Percentiles rank a stretch among this genome's conserved stretches.
These are phyloP conservation scores for Ormyrus nitidulus DNA, from an alignment of 2,888 invertebrate genomes.

Conservation along the genomic window DNA sequence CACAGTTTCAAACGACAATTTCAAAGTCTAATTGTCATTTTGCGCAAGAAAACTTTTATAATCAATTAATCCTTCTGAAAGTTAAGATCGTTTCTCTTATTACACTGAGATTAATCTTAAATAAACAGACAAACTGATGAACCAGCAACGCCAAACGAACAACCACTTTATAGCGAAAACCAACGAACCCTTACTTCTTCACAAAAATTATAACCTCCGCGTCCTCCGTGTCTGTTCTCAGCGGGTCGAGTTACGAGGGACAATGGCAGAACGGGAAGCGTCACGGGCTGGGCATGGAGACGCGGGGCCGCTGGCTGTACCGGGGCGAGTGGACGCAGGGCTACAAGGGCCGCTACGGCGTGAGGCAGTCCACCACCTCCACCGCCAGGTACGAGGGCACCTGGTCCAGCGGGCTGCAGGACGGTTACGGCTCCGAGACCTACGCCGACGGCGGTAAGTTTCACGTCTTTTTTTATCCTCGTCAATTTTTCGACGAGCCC, in stretches of 20 bases:
- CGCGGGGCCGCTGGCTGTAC: constrained; percentile 97
- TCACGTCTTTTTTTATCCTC: neutral
- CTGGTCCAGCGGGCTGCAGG: constrained; percentile 99
- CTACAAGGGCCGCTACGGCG: constrained; percentile 98
- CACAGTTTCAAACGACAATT: no score
- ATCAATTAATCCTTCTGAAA: no score
- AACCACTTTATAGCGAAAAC: no score
- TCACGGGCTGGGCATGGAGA: constrained; percentile 98
- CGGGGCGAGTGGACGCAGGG: constrained; percentile 99
- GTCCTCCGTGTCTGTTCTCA: constrained; percentile 71
- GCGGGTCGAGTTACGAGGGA: constrained; percentile 97
- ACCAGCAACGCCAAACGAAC: no score
- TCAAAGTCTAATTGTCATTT: no score
- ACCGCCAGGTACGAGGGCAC: constrained; percentile 98
- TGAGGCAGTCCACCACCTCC: constrained; percentile 95
- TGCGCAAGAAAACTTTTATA: no score
- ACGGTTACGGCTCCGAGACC: constrained; percentile 99
- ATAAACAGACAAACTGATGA: no score
- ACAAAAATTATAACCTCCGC: no score
- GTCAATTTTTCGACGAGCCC: no score
- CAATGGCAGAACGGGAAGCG: constrained; percentile 99
- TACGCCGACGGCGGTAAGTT: constrained; percentile 99
- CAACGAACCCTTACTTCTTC: no score
- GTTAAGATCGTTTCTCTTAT: no score
- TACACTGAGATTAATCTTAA: no score